Evolutionary conservation across 2,797 vertebrate species (phyloP).

Genomic region (Orientallactaga sibirica): DNA sequence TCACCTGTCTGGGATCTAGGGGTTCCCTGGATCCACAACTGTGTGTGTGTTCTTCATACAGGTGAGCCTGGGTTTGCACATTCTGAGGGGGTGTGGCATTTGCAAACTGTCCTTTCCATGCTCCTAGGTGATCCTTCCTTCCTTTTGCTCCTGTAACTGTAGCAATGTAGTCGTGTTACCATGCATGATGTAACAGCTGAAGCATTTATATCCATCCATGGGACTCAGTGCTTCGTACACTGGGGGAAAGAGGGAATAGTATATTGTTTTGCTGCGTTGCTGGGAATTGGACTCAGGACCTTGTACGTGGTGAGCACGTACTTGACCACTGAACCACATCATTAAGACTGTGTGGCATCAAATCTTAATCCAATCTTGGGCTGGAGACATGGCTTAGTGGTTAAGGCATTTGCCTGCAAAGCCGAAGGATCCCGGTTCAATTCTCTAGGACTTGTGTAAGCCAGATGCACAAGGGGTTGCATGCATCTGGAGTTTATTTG

Average conservation of each 20-base stretch:
- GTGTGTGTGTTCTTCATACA: fast-evolving
- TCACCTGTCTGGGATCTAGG: too few species aligned
- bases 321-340: neutral
- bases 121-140: neutral
- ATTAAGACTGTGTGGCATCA: neutral
- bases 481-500: too few species aligned
- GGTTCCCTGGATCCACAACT: neutral
- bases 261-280: neutral
- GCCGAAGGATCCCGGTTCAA: too few species aligned
- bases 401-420: too few species aligned
- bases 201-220: too few species aligned
- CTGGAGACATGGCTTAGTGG: too few species aligned
- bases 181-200: neutral
- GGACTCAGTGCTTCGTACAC: too few species aligned
- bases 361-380: neutral
- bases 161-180: neutral
- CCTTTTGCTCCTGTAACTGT: neutral
- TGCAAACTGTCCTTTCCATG: neutral
- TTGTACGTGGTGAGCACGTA: neutral
- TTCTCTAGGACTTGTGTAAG: too few species aligned
- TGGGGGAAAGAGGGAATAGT: neutral
- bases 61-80: neutral
- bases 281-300: neutral
- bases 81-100: neutral
- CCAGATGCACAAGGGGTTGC: too few species aligned